Evolutionary conservation across 2,888 invertebrate species (phyloP).

Genomic region (Nasonovia ribisnigri): DNA sequence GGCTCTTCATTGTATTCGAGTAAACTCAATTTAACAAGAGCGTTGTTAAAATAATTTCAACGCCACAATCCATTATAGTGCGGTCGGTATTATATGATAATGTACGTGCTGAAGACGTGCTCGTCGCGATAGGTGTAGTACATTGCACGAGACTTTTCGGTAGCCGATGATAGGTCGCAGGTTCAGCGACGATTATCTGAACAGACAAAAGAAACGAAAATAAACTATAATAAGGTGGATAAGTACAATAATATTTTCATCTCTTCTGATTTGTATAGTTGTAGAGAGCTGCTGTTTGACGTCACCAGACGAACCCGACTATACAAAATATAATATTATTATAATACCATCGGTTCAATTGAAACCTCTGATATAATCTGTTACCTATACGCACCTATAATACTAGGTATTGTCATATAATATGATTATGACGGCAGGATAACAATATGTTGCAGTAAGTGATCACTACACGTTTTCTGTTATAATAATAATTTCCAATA

Average conservation of each 20-base stretch:
- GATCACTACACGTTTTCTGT: not conserved
- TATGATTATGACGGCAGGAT: not conserved
- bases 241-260: not conserved
- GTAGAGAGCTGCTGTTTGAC: not conserved
- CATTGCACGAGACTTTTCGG: not conserved
- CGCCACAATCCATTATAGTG: not conserved
- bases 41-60: constrained; percentile 17
- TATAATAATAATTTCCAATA: not conserved
- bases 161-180: not conserved
- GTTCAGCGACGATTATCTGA: not conserved
- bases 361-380: not conserved
- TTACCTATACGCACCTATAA: not conserved
- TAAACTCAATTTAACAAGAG: constrained; percentile 20
- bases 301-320: not conserved
- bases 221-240: not conserved
- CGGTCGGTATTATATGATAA: not conserved
- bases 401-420: not conserved
- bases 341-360: not conserved
- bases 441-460: not conserved
- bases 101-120: not conserved
- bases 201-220: not conserved
- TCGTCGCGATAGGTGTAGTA: not conserved
- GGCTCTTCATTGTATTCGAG: constrained; percentile 2
- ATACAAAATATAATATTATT: not conserved
- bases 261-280: not conserved